Evolutionary conservation across 2,888 invertebrate species (phyloP).

Genomic region (Schizaphis graminum): DNA sequence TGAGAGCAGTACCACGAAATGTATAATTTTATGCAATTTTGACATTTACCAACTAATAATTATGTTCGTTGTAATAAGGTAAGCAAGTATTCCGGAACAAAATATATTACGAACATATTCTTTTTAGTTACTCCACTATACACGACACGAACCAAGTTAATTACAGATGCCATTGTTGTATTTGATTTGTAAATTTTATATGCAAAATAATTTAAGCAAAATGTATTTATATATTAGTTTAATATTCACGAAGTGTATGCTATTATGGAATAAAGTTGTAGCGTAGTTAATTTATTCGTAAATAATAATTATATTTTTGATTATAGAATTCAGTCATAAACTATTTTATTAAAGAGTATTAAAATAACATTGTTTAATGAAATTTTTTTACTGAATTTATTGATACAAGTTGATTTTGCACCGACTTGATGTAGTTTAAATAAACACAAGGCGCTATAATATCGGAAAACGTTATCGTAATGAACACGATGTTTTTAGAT

Average conservation of each 20-base stretch:
- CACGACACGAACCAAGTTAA: not conserved
- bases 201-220: not conserved
- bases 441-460: not conserved
- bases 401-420: not conserved
- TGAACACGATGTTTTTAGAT: not conserved
- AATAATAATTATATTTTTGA: not conserved
- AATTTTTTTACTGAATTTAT: not conserved
- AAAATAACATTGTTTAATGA: not conserved
- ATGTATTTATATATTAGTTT: not conserved
- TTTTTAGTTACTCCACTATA: not conserved
- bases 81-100: not conserved
- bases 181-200: too few species aligned
- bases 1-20: not conserved
- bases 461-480: not conserved
- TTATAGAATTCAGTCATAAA: not conserved
- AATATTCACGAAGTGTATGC: not conserved
- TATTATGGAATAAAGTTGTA: not conserved
- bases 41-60: not conserved
- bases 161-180: not conserved
- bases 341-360: not conserved
- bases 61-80: too few species aligned
- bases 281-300: not conserved
- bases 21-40: not conserved
- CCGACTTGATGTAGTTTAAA: not conserved
- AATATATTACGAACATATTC: not conserved